Conservation (phyloP, 2,888 invertebrate genomes). For the Drosophila putrida region DNA sequence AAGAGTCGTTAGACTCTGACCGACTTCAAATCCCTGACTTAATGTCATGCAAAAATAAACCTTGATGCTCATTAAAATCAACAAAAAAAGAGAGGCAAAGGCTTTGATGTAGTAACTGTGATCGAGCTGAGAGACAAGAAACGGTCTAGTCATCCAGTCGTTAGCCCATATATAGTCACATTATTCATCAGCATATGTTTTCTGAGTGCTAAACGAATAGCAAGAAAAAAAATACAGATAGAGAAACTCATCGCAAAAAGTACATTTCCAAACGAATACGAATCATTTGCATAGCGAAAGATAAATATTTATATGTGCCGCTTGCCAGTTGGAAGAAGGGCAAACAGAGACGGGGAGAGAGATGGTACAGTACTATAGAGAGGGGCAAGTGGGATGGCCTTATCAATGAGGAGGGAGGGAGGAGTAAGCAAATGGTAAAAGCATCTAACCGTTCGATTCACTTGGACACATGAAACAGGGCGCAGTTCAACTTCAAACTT, state of each 20-base stretch:
- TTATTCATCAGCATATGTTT: constrained; percentile 18
- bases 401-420: constrained; percentile 47
- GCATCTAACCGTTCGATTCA: constrained; percentile 34
- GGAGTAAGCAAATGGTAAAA: constrained; percentile 42
- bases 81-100: background rate
- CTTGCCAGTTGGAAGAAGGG: constrained; percentile 6
- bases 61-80: constrained; percentile 38
- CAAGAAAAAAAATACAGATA: too few species aligned
- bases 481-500: constrained; percentile 8
- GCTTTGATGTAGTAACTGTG: constrained; percentile 30
- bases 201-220: constrained; percentile 2
- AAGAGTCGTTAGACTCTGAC: constrained; percentile 15
- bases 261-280: constrained; percentile 41
- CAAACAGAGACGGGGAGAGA: background rate
- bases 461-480: constrained; percentile 19
- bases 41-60: constrained; percentile 39
- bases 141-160: constrained; percentile 43
- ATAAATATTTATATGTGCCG: constrained; percentile 69
- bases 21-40: background rate
- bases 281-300: constrained; percentile 70
- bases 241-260: constrained; percentile 31
- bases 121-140: constrained; percentile 1
- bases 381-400: constrained; percentile 6
- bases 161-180: constrained; percentile 46
- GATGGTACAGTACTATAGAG: too few species aligned